Percentiles rank a stretch among this genome's conserved stretches.
Evolutionary conservation across 2,113 vertebrate species (phyloP).

Genomic region (Heteronetta atricapilla): DNA sequence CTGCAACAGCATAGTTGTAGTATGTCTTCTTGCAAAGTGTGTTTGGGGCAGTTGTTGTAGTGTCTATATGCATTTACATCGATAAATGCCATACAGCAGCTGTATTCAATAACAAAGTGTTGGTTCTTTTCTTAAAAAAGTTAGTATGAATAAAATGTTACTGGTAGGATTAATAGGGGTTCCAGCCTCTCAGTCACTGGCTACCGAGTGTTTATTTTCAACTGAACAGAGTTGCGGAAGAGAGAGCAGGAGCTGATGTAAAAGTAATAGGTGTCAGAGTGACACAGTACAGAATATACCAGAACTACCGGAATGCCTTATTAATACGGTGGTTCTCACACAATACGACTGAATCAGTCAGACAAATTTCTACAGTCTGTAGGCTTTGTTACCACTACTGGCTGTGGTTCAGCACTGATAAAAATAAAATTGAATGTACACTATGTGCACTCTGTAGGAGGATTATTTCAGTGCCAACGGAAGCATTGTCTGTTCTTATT

Average conservation of each 20-base stretch:
- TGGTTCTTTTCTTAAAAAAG: background rate
- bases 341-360: background rate
- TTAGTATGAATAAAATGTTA: background rate
- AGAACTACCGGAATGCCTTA: background rate
- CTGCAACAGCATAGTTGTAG: background rate
- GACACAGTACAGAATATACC: background rate
- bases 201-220: background rate
- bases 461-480: background rate
- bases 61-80: accelerated
- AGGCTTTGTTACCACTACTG: slow-evolving; percentile 3
- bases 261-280: background rate
- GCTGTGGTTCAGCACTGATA: background rate
- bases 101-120: accelerated
- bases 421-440: slow-evolving; percentile 25
- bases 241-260: accelerated
- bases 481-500: slow-evolving; percentile 38
- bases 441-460: slow-evolving; percentile 35
- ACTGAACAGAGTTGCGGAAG: background rate
- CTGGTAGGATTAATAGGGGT: background rate
- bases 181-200: background rate
- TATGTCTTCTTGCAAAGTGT: accelerated
- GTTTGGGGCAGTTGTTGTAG: accelerated
- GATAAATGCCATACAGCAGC: accelerated
- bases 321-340: background rate
- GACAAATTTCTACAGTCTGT: background rate